A percentile compares a stretch with the other conserved stretches of the same genome.
phyloP scores from a whole-genome alignment of 2,888 invertebrate species.

The Anarsia innoxiella region DNA sequence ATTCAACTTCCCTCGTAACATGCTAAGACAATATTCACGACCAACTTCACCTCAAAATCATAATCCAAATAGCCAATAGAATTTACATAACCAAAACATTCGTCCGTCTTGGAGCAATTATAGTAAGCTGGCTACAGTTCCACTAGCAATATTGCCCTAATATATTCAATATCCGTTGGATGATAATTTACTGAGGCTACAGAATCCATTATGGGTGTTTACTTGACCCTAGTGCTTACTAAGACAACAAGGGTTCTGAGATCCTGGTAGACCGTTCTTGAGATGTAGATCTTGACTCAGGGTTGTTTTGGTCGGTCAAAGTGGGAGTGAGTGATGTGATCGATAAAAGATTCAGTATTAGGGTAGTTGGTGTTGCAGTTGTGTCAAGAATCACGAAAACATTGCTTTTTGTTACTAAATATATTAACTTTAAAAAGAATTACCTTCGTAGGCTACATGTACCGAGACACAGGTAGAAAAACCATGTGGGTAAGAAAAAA shows the following conservation, averaged over 20 bases:
- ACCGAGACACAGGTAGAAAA: no score
- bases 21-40: conserved; percentile 3
- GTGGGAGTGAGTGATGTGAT: no score
- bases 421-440: no score
- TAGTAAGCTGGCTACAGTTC: conserved; percentile 48
- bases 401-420: no score
- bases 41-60: conserved; percentile 2
- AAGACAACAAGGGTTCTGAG: conserved; percentile 69
- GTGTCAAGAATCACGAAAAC: no score
- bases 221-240: conserved; percentile 76
- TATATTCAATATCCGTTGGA: conserved; percentile 73
- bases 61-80: conserved; percentile 19
- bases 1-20: neutral
- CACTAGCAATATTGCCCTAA: conserved; percentile 61
- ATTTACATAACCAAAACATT: conserved; percentile 42
- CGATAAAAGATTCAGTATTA: no score
- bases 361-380: no score
- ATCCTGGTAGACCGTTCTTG: no score
- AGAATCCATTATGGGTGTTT: conserved; percentile 75
- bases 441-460: no score
- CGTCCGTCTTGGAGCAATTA: conserved; percentile 44
- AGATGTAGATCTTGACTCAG: no score
- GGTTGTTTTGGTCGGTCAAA: no score
- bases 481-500: no score
- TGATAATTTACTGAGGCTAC: conserved; percentile 66